Evolutionary conservation across 2,113 vertebrate genomes (phyloP).

Genomic region (Heliornis fulica): DNA sequence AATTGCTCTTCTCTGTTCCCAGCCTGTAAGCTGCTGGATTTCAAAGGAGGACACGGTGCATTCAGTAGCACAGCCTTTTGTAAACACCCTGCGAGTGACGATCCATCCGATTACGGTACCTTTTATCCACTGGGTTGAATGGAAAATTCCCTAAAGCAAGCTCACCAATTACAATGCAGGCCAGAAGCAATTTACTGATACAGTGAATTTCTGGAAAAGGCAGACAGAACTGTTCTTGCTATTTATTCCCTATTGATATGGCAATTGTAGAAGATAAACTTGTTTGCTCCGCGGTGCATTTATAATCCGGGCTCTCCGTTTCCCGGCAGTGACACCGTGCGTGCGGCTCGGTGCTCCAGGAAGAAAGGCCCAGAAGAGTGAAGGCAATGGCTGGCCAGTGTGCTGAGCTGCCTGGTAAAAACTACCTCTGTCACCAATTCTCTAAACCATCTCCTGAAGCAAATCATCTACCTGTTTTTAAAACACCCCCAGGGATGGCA

Average conservation of each 20-base stretch:
- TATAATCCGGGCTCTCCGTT: background rate
- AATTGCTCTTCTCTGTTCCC: background rate
- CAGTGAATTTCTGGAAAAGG: background rate
- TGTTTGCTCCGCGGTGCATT: background rate
- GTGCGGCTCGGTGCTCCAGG: background rate
- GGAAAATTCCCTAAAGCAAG: constrained; percentile 6
- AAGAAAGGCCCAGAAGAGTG: background rate
- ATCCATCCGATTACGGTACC: background rate
- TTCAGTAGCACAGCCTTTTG: background rate
- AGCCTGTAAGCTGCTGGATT: background rate
- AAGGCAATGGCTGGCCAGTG: background rate
- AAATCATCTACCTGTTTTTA: too few relatives aligned
- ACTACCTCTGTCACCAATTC: background rate
- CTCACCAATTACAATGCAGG: background rate
- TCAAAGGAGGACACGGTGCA: background rate
- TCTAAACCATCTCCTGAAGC: too few relatives aligned
- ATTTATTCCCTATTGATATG: background rate
- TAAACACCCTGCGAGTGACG: background rate
- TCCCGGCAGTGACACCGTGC: background rate
- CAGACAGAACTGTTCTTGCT: background rate
- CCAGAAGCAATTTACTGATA: background rate
- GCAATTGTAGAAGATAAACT: background rate
- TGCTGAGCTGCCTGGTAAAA: background rate
- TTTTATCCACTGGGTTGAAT: background rate
- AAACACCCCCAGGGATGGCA: too few relatives aligned